Percentiles rank a stretch among this genome's conserved stretches.
These are phyloP conservation scores for Anguilla megastoma DNA, from an alignment of 2,797 vertebrate genomes.

Conservation along the genomic window DNA sequence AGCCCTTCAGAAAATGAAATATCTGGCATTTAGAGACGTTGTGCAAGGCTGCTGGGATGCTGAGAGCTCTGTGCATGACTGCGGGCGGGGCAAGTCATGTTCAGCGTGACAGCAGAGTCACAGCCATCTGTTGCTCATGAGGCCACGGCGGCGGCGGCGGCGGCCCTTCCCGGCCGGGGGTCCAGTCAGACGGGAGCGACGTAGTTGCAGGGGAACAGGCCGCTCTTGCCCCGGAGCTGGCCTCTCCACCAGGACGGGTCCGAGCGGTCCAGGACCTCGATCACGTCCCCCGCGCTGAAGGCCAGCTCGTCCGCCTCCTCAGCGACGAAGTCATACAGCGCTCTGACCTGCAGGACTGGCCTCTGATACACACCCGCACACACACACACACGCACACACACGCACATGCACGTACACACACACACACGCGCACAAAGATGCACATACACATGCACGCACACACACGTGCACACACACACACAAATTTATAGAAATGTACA, in stretches of 20 bases:
- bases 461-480: conserved; percentile 23
- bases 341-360: conserved; percentile 67
- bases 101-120: not conserved
- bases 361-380: conserved; percentile 27
- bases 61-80: not conserved
- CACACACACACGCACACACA: conserved; percentile 18
- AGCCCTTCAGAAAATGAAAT: not conserved
- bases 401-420: conserved; percentile 24
- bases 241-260: conserved; percentile 84
- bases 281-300: conserved; percentile 75
- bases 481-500: not conserved
- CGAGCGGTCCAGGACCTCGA: conserved; percentile 79
- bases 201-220: conserved; percentile 86
- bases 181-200: conserved; percentile 66
- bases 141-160: not conserved
- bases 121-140: not conserved
- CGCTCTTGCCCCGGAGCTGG: conserved; percentile 68
- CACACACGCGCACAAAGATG: not conserved
- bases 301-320: conserved; percentile 78
- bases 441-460: conserved; percentile 21
- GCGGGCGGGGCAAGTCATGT: not conserved
- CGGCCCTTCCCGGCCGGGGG: not conserved
- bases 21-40: not conserved
- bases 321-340: conserved; percentile 78
- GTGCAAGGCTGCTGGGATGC: not conserved